phyloP scores from a whole-genome alignment of 2,797 vertebrate genomes.

The Chloroceryle inda region DNA sequence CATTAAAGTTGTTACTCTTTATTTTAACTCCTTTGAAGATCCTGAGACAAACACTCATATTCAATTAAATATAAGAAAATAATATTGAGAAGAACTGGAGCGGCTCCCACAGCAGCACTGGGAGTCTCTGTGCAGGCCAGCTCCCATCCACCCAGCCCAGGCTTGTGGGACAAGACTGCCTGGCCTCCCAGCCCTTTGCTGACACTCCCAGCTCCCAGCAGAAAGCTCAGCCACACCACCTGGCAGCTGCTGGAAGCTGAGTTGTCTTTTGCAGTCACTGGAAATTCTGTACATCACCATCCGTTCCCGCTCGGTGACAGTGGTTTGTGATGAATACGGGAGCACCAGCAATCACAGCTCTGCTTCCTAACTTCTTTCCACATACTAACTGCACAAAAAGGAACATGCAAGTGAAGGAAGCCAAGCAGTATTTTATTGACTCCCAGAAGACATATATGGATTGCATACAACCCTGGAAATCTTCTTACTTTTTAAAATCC shows the following conservation, averaged over 20 bases:
- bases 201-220: background rate
- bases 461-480: constrained; percentile 42
- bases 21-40: background rate
- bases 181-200: background rate
- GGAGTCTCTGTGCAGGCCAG: background rate
- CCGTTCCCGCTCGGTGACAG: background rate
- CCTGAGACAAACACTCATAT: background rate
- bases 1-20: background rate
- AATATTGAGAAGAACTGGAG: background rate
- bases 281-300: background rate
- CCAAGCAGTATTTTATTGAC: constrained; percentile 16
- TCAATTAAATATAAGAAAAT: background rate
- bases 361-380: background rate
- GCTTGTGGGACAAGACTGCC: background rate
- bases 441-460: background rate
- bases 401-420: constrained; percentile 12
- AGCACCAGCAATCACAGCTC: background rate
- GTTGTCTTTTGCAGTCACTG: background rate
- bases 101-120: background rate
- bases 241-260: background rate
- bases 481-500: background rate
- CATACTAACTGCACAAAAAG: background rate
- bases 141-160: background rate
- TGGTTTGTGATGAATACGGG: background rate
- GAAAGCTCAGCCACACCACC: background rate